Evolutionary conservation across 2,888 invertebrate species (phyloP), one percentile per base, ranked within the genome.

Genomic region (Amorpha juglandis): DNA sequence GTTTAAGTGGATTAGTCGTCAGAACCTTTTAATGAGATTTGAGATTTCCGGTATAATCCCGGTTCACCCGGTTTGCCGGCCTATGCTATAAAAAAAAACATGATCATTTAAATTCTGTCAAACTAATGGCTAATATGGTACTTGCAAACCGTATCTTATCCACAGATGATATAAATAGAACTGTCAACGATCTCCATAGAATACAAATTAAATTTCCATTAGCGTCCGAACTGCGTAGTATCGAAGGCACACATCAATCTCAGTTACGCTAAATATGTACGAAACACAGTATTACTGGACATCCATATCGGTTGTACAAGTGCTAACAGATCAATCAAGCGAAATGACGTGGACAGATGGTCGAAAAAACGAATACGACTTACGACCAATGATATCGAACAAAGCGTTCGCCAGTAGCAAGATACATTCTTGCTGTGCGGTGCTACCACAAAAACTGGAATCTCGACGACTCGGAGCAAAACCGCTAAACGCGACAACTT

Each of bases 301-400:
- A 58, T 58, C 58, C 58, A 58, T 42, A 58, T 58, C 58, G 38
- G 58, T 69, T 66, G 33, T 70, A 69, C 71, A 70, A 69, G 76
- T 77, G 74, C 70, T 77, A 77, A 75, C 74, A 73, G 76, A 82
- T 80, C 83, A 82, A 81, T 84, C 80, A 81, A 78, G 79, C 78
- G 81, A 81, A 84, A 82, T 83, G 78, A 76, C 69, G 71, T 65
- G 62, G 69, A 67, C 70, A 68, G 77, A 70, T 68, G 48, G 67
- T 71, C 55, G 79, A 81, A 85, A 85, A 84, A 88, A 72, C 67
- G 76, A 82, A 83, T 89, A 83, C n/a, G n/a, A 76, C 83, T 80
- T 73, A 80, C 70, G 76, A 69, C 71, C 83, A 78, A 69, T 72
- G 78, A 77, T 73, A 81, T 79, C 68, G 77, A 81, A 83, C 69